phyloP scores from a whole-genome alignment of 1,140 invertebrate genomes.

The Drosophila sechellia region DNA sequence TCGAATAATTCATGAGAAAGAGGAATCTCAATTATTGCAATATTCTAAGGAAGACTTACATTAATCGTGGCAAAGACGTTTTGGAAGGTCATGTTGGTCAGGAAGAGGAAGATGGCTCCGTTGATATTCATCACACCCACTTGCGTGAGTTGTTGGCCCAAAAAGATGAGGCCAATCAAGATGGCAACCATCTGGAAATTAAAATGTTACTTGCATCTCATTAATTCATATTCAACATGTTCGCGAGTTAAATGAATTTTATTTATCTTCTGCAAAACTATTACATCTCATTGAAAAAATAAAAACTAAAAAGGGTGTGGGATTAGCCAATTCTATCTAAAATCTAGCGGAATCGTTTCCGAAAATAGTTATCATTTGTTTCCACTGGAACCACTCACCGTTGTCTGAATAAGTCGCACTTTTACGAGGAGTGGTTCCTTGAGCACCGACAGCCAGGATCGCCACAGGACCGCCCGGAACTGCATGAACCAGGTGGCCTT shows the following conservation, averaged over 20 bases:
- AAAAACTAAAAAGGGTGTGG: neutral
- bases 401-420: constrained; percentile 94
- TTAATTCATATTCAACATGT: neutral
- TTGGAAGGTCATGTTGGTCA: constrained; percentile 97
- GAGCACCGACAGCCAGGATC: constrained; percentile 93
- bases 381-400: constrained; percentile 88
- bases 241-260: neutral
- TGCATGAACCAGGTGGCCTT: constrained; percentile 95
- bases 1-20: neutral
- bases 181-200: constrained; percentile 91
- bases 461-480: constrained; percentile 94
- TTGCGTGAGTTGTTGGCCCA: constrained; percentile 92
- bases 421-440: constrained; percentile 96
- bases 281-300: neutral
- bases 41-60: constrained; percentile 86
- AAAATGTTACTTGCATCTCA: neutral
- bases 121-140: constrained; percentile 98
- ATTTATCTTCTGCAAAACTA: neutral
- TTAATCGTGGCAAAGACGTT: constrained; percentile 95
- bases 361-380: neutral
- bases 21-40: no score
- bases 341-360: no score
- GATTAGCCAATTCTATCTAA: neutral
- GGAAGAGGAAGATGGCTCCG: constrained; percentile 96
- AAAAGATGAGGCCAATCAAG: constrained; percentile 95